Conservation (phyloP, 1,140 invertebrate genomes). For the Panagrolaimus sp. region DNA sequence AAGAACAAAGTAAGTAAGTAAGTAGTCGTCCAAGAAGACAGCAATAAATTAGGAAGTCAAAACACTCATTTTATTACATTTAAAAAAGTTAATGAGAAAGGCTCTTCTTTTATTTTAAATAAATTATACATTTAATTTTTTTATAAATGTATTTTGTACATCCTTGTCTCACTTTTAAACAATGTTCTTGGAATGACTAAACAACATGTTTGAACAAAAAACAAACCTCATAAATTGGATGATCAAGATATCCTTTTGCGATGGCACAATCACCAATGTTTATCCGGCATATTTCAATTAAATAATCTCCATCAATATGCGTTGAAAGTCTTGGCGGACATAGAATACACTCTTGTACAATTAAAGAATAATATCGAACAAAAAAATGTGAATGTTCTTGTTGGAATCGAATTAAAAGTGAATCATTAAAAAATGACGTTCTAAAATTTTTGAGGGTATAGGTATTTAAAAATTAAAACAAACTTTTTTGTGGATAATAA, state of each 20-base stretch:
- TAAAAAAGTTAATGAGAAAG: no score
- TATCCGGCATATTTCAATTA: background rate
- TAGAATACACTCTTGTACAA: background rate
- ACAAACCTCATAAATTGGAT: slow-evolving; percentile 3
- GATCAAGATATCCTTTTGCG: background rate
- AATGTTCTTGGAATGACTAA: no score
- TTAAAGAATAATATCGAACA: background rate
- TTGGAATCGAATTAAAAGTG: background rate
- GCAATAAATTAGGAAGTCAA: no score
- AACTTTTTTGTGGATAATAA: slow-evolving; percentile 15
- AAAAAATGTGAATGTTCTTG: slow-evolving; percentile 1
- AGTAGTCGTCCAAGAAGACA: no score
- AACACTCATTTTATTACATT: no score
- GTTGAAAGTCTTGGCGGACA: background rate
- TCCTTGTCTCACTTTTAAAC: no score
- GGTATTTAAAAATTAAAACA: background rate
- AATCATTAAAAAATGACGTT: background rate
- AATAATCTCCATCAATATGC: slow-evolving; percentile 6
- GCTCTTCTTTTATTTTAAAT: no score
- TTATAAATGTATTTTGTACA: no score
- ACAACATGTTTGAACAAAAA: no score
- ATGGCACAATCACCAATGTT: background rate
- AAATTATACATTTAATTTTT: no score
- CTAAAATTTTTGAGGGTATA: background rate
- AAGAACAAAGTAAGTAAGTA: no score